Evolutionary conservation across 2,797 vertebrate species (phyloP).

Genomic region (Mormyrus proboscirostris): DNA sequence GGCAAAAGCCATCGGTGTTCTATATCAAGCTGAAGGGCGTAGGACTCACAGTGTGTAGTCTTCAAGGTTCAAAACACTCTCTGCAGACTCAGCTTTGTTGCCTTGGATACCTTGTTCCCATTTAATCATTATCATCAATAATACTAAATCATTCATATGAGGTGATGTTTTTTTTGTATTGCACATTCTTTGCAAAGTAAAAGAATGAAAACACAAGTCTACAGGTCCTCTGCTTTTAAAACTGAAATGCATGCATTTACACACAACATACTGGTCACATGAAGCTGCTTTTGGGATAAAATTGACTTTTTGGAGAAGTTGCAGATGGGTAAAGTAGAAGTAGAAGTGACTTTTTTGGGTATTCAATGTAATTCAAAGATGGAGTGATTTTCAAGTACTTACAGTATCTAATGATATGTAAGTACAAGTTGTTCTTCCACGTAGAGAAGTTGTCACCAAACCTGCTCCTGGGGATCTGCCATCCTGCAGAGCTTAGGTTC

Average conservation of each 20-base stretch:
- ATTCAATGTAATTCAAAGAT: background rate
- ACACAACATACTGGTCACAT: background rate
- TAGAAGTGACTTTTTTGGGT: background rate
- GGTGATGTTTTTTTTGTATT: constrained; percentile 1
- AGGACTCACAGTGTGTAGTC: background rate
- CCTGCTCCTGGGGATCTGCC: background rate
- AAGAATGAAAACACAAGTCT: background rate
- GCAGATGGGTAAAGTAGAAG: background rate
- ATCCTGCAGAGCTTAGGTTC: background rate
- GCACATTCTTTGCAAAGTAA: background rate
- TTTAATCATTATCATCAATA: background rate
- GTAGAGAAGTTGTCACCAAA: background rate
- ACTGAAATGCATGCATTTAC: background rate
- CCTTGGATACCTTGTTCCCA: background rate
- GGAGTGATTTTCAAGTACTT: background rate
- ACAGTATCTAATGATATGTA: background rate
- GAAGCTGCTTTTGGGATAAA: background rate
- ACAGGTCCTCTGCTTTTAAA: background rate
- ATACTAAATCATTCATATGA: background rate
- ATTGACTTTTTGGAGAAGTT: background rate
- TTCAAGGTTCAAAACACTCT: background rate
- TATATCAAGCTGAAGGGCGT: background rate
- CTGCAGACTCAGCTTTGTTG: background rate
- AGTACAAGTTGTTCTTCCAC: background rate
- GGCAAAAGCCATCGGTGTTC: background rate